Base-by-base conservation (phyloP, 2,797 vertebrate species). In the Dendrocincla fuliginosa region DNA sequence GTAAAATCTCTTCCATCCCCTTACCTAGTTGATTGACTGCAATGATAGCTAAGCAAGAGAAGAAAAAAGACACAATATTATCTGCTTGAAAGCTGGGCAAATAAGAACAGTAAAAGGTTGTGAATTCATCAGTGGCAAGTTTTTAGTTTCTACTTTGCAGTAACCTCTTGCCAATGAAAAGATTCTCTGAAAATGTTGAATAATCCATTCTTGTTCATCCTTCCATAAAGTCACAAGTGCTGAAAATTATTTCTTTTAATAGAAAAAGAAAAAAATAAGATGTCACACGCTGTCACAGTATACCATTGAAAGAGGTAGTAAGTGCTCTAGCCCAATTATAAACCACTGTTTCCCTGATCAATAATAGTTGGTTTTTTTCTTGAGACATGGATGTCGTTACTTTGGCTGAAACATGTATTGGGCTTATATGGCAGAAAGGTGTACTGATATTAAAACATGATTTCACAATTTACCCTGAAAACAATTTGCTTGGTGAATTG, bases 181-280 rank as follows among this genome's bases (percentile, higher is more conserved):
- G 52, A 82, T 95, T 90, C 32, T 86, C 55, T 79, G 47, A 93
- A 96, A 96, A 47, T 87, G 49, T 57, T 95, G 86, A 96, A 61
- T 93, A 93, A 94, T 94, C 71, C 65, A 42, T 64, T 94, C 44
- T 28, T 93, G 33, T 89, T 97, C 94, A 86, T 93, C 50, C 41
- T 94, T 93, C 89, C 93, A 82, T 92, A 96, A 95, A 90, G 32
- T 80, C 33, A 44, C 16, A 92, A 90, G 33, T 74, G 70, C 90
- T 49, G 25, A 82, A 89, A 97, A 93, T 85, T 39, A 96, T 92
- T 95, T 96, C 23, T 95, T 95, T 95, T 90, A 96, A 93, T 95
- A 88, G 92, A 95, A 95, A 86, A 78, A 61, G 14, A 35, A 74
- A 86, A 96, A 96, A 88, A 56, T 25, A 52, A 90, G 37, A 49